Evolutionary conservation across 1,140 invertebrate species (phyloP), one percentile per base, ranked within the genome.

Genomic region (Fopius arisanus): DNA sequence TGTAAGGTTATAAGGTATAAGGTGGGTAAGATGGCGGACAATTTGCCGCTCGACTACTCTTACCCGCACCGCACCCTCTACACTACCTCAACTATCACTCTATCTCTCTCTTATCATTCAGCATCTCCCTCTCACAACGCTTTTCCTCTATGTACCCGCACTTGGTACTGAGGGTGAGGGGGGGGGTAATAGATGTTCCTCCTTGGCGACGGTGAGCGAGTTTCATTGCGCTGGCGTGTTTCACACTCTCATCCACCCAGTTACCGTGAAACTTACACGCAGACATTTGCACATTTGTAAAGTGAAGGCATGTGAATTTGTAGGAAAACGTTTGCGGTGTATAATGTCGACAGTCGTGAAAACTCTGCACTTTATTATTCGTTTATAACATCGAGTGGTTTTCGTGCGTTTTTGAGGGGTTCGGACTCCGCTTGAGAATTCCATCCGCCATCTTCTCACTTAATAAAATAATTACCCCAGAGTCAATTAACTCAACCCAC

Each of bases 1-100:
- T 59, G 54, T 26, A 23, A 59, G 54, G 54, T 23, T 48, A 28
- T 59, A 28, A 59, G 54, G 54, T 59, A 59, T 86, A 86, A 87
- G 86, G 86, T 87, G 82, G 86, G 80, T 88, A 88, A 88, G 86
- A 88, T 88, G 87, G 87, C 87, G 86, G 86, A 87, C 87, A 88
- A 88, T 88, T 88, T 88, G 85, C 87, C 86, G 85, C 85, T 88
- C 86, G 86, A 88, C 87, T 88, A 87, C 87, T 83, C 83, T 84
- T 85, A 79, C 83, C 82, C 85, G 82, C 83, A 85, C 82, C 80
- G 75, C 80, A 83, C 83, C 81, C 81, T 82, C 80, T 77, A 80
- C 80, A 80, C 85, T 83, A 82, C 75, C 78, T 78, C 28, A 31
- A 16, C 29, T 19, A 1, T 28, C 10, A 7, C 54, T 21, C 29